Evolutionary conservation across 2,888 invertebrate species (phyloP).

Genomic region (Drosophila dives): DNA sequence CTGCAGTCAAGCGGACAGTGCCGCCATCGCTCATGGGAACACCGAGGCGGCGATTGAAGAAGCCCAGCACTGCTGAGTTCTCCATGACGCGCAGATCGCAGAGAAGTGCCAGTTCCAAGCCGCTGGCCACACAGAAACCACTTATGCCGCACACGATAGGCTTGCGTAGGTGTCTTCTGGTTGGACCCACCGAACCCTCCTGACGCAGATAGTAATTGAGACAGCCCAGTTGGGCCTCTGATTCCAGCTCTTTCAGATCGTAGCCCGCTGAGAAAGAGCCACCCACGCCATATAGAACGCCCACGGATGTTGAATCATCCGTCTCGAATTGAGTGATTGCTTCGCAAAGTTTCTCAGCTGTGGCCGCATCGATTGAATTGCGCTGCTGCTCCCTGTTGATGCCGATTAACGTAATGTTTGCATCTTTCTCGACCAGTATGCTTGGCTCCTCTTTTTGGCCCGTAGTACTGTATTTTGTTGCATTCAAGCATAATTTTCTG

Average conservation of each 20-base stretch:
- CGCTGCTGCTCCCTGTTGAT: slow-evolving; percentile 93
- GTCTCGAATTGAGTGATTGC: slow-evolving; percentile 93
- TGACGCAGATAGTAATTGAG: slow-evolving; percentile 80
- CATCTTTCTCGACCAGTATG: slow-evolving; percentile 87
- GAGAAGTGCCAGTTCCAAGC: slow-evolving; percentile 95
- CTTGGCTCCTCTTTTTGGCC: slow-evolving; percentile 25
- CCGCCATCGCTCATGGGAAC: slow-evolving; percentile 94
- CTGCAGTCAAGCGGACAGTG: slow-evolving; percentile 91
- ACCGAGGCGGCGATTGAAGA: slow-evolving; percentile 94
- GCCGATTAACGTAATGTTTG: slow-evolving; percentile 91
- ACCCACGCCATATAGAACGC: slow-evolving; percentile 94
- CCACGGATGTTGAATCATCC: slow-evolving; percentile 89
- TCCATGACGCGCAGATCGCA: slow-evolving; percentile 96
- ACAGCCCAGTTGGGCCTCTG: slow-evolving; percentile 70
- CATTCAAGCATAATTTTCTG: slow-evolving; percentile 23
- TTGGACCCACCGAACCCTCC: slow-evolving; percentile 87
- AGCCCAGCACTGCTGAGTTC: slow-evolving; percentile 92
- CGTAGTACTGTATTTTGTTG: slow-evolving; percentile 11
- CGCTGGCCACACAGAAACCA: slow-evolving; percentile 96
- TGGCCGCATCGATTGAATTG: slow-evolving; percentile 91
- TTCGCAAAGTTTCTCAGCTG: slow-evolving; percentile 88
- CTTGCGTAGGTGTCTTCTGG: slow-evolving; percentile 90
- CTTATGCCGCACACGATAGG: slow-evolving; percentile 94
- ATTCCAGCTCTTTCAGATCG: slow-evolving; percentile 91
- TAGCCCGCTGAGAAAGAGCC: slow-evolving; percentile 97